Base-by-base conservation (phyloP, 1,140 invertebrate genomes). In the Formica selysi region DNA sequence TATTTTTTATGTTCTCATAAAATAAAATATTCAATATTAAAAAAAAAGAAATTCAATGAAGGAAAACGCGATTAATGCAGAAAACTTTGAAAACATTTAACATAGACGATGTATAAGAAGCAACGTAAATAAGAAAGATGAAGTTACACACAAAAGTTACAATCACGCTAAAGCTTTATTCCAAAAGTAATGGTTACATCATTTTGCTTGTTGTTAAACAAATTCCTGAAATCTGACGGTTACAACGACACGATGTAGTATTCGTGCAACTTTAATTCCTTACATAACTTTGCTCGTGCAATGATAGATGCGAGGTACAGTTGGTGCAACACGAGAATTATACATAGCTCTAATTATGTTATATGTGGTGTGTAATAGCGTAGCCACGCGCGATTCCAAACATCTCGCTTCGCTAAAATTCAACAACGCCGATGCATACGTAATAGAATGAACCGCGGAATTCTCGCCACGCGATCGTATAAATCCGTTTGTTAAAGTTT, bases 321-420 rank as follows among this genome's bases (percentile, higher is more conserved):
- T 73, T 59, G 19, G 38, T 57, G 57, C 68, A 57, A 68, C 62
- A 48, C 41, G 54, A 51, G 62, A 80, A 81, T 89, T 88, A 81
- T 78, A 76, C 76, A 76, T 73, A 36, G 41, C 29, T 76, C 54
- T 89, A 89, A 86, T 88, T 89, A 86, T 76, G 76, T 88, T 89
- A 89, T 67, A 79, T 44, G 65, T 71, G 44, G 36, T 67, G 76
- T 83, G 65, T 76, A 78, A 85, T 29, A 70, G 22, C 59, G 67
- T 32, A 44, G 16, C 29, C 54, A 38, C 32, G 71, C n/a, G 41
- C 44, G 57, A 73, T 29, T 36, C 41, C 10, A 68, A 62, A 29
- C 29, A 41, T 88, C 65, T 61, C 41, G 87, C 44, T 51, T 41
- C 11, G 67, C 48, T 62, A 64, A 88, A 85, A 89, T 36, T 78